Evolutionary conservation across 2,113 vertebrate genomes (phyloP).

Genomic region (Dissostichus mawsoni): DNA sequence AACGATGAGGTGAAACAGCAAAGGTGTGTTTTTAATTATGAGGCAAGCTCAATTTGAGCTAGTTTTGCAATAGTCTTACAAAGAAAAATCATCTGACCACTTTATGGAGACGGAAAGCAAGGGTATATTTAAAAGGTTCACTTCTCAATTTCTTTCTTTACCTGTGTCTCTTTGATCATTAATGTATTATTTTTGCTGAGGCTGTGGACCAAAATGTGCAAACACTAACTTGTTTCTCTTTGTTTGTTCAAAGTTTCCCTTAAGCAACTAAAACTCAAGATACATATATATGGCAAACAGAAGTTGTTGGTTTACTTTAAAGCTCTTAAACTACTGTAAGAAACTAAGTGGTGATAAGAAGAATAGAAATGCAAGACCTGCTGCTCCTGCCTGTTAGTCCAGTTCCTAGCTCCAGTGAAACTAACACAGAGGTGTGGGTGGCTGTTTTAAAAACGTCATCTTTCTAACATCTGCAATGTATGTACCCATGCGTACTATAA

Average conservation of each 20-base stretch:
- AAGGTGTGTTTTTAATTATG: constrained; percentile 63
- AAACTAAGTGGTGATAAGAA: background rate
- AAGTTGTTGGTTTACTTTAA: constrained; percentile 3
- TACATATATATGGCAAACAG: constrained; percentile 25
- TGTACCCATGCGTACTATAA: background rate
- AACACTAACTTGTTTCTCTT: constrained; percentile 10
- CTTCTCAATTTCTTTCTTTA: background rate
- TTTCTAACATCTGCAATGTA: background rate
- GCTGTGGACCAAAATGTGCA: background rate
- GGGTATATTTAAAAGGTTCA: background rate
- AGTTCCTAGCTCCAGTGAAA: constrained; percentile 38
- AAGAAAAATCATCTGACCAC: constrained; percentile 27
- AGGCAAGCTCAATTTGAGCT: constrained; percentile 56
- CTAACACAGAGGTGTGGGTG: background rate
- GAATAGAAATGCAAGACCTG: constrained; percentile 21
- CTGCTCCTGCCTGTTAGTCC: constrained; percentile 13
- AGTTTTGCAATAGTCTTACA: constrained; percentile 36
- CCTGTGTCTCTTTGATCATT: constrained; percentile 11
- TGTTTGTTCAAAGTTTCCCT: constrained; percentile 29
- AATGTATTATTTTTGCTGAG: constrained; percentile 18
- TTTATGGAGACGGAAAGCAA: constrained; percentile 7
- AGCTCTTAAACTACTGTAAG: background rate
- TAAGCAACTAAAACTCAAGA: constrained; percentile 13
- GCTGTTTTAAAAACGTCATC: background rate
- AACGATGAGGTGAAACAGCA: constrained; percentile 21